Conservation (phyloP, 2,113 vertebrate genomes). For the Callopanchax toddi region DNA sequence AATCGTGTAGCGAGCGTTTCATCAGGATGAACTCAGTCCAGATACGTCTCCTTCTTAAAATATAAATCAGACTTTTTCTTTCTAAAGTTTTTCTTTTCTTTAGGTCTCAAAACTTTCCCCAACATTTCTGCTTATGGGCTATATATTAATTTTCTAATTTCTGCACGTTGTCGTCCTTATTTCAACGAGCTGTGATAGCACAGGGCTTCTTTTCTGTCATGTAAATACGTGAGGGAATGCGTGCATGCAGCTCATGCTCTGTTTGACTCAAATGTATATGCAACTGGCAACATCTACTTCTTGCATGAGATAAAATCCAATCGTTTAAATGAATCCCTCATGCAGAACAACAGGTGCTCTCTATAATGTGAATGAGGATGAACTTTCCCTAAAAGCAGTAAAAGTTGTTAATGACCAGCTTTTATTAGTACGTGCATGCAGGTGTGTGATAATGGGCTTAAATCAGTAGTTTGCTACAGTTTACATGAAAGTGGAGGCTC, state of each 20-base stretch:
- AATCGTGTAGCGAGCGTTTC: not conserved
- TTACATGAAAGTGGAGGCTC: constrained; percentile 62
- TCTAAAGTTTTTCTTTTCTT: no score
- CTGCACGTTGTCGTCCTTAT: not conserved
- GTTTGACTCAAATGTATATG: no score
- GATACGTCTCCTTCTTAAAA: no score
- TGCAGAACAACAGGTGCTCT: constrained; percentile 27
- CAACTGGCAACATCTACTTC: constrained; percentile 18
- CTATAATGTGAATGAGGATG: constrained; percentile 31
- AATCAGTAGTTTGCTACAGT: constrained; percentile 30
- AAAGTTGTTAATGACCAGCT: constrained; percentile 51
- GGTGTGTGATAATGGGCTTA: constrained; percentile 35
- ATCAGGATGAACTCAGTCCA: not conserved
- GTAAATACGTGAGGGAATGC: constrained; percentile 23
- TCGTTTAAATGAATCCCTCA: constrained; percentile 10
- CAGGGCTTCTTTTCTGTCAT: not conserved
- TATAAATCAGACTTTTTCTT: no score
- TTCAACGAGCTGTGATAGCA: not conserved
- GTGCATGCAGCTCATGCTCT: constrained; percentile 64
- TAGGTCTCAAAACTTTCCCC: not conserved
- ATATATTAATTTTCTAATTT: not conserved
- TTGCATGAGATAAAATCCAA: not conserved
- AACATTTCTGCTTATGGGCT: no score
- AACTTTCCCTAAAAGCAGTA: constrained; percentile 22
- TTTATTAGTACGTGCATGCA: constrained; percentile 56